Conservation (phyloP, 1,140 invertebrate genomes). For the Pseudoatta argentina region DNA sequence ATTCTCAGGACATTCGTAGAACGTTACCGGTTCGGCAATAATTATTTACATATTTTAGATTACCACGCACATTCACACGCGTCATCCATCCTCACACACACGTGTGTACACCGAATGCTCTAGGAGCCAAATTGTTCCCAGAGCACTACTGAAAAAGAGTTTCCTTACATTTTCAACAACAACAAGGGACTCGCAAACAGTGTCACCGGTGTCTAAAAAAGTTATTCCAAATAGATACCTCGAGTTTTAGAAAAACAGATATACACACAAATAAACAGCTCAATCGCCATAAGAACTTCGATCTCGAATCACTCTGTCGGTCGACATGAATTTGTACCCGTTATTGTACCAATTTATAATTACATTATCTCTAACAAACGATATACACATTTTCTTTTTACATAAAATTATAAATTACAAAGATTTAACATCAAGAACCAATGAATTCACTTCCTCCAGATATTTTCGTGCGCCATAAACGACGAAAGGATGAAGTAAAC, state of each 20-base stretch:
- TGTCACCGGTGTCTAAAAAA: conserved; percentile 34
- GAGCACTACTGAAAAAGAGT: conserved; percentile 35
- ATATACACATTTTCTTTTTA: not conserved
- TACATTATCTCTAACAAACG: conserved; percentile 12
- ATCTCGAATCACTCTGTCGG: conserved; percentile 19
- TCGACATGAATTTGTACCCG: conserved; percentile 2
- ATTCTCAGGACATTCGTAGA: conserved; percentile 57
- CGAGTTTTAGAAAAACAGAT: conserved; percentile 46
- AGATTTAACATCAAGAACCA: not conserved
- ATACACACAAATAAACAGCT: conserved; percentile 45
- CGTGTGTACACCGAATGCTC: conserved; percentile 46
- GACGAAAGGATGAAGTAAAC: not conserved
- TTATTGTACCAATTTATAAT: not conserved
- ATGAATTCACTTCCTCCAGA: not conserved
- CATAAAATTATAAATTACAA: conserved; percentile 8
- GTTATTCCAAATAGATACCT: conserved; percentile 42
- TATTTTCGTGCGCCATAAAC: not conserved
- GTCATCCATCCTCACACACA: conserved; percentile 33
- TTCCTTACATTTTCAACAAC: conserved; percentile 20
- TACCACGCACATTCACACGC: conserved; percentile 28
- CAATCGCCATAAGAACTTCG: conserved; percentile 22
- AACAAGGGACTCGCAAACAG: conserved; percentile 37
- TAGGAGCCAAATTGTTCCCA: conserved; percentile 63
- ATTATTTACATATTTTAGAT: conserved; percentile 63
- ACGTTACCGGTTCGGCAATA: conserved; percentile 29